Evolutionary conservation across 1,140 invertebrate species (phyloP).

Genomic region (Camponotus vicinus): DNA sequence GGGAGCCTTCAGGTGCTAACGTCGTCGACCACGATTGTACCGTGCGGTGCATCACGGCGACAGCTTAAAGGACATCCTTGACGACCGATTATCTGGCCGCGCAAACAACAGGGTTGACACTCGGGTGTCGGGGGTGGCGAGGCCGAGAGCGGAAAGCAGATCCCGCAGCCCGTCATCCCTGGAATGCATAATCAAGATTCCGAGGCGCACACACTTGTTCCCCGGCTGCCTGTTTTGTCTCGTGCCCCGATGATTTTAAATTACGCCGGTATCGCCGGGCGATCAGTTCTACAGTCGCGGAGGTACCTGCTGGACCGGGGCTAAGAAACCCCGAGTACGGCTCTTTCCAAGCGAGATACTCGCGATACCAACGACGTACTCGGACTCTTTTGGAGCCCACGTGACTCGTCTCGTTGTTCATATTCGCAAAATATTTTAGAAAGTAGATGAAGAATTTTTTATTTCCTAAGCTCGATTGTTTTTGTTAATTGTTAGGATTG

Average conservation of each 20-base stretch:
- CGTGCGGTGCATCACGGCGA: slow-evolving; percentile 66
- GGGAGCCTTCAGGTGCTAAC: slow-evolving; percentile 60
- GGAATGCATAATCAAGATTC: slow-evolving; percentile 84
- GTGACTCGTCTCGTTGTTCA: slow-evolving; percentile 51
- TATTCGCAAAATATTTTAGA: slow-evolving; percentile 7
- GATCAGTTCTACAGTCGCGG: slow-evolving; percentile 79
- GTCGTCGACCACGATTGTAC: slow-evolving; percentile 25
- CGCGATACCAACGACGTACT: slow-evolving; percentile 72
- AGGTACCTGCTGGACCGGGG: slow-evolving; percentile 77
- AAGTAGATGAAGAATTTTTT: slow-evolving; percentile 15
- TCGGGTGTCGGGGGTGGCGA: slow-evolving; percentile 22
- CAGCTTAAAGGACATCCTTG: slow-evolving; percentile 70
- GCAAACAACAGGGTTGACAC: slow-evolving; percentile 35
- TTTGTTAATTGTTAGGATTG: neutral
- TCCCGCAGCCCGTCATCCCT: slow-evolving; percentile 72
- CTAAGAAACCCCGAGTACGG: slow-evolving; percentile 71
- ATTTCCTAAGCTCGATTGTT: slow-evolving; percentile 4
- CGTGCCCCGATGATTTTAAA: slow-evolving; percentile 82
- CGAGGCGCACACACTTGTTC: slow-evolving; percentile 78
- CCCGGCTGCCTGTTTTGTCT: slow-evolving; percentile 79
- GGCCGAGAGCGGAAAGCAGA: slow-evolving; percentile 17
- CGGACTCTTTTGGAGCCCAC: slow-evolving; percentile 60
- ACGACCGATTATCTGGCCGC: slow-evolving; percentile 71
- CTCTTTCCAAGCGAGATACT: slow-evolving; percentile 74
- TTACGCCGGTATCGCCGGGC: slow-evolving; percentile 79